A percentile compares a stretch with the other conserved stretches of the same genome.
Evolutionary conservation across 2,888 invertebrate species (phyloP).

Genomic region (Cryptus armator): DNA sequence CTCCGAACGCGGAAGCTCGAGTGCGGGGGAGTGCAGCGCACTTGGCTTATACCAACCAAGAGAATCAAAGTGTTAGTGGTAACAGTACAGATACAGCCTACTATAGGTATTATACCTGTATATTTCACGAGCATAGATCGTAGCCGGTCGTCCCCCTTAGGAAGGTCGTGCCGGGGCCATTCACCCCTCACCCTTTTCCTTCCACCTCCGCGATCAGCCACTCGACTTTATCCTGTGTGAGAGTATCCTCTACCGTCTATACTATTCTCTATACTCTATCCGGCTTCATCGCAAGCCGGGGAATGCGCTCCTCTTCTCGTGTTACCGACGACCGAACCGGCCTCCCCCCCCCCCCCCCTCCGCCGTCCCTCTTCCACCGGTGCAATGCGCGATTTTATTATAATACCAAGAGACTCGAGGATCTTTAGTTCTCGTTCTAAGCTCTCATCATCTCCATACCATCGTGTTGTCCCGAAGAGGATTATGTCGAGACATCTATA

Average conservation of each 20-base stretch:
- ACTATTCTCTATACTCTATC: constrained; percentile 56
- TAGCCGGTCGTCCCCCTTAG: constrained; percentile 69
- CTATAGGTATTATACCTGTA: constrained; percentile 30
- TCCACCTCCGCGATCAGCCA: constrained; percentile 66
- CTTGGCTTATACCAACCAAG: constrained; percentile 27
- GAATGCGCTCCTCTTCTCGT: constrained; percentile 66
- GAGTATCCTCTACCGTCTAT: constrained; percentile 38
- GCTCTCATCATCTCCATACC: constrained; percentile 13
- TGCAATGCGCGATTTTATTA: constrained; percentile 62
- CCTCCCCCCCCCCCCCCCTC: neutral
- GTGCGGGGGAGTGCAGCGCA: constrained; percentile 72
- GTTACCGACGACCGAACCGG: constrained; percentile 58
- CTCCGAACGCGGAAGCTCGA: constrained; percentile 75
- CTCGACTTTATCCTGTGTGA: constrained; percentile 50
- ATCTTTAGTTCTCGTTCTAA: constrained; percentile 22
- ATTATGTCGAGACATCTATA: constrained; percentile 53
- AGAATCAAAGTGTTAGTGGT: constrained; percentile 30
- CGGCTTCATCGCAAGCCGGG: constrained; percentile 59
- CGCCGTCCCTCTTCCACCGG: neutral
- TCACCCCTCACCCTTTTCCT: constrained; percentile 79
- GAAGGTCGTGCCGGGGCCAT: constrained; percentile 79
- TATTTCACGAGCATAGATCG: constrained; percentile 48
- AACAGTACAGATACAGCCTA: constrained; percentile 33
- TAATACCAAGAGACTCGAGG: constrained; percentile 38
- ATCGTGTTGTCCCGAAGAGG: constrained; percentile 15